These are phyloP conservation scores for Drosophila parthenogenetica DNA, from an alignment of 2,888 invertebrate species.

Conservation along the genomic window DNA sequence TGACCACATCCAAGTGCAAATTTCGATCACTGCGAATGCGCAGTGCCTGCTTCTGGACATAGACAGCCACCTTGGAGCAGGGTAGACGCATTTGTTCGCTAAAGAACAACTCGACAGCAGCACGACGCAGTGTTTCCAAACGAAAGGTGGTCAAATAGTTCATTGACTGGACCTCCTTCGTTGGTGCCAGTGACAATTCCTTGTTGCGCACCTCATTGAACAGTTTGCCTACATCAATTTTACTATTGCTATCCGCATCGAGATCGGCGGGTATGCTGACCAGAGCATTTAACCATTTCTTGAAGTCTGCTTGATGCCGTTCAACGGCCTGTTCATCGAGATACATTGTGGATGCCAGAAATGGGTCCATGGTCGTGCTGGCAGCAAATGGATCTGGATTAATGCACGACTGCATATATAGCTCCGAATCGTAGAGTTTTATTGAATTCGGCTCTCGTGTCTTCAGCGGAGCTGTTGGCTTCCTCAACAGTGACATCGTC, in stretches of 20 bases:
- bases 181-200: slow-evolving; percentile 89
- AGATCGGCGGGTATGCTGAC: slow-evolving; percentile 91
- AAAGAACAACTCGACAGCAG: slow-evolving; percentile 88
- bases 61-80: slow-evolving; percentile 88
- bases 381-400: slow-evolving; percentile 86
- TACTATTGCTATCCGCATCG: slow-evolving; percentile 87
- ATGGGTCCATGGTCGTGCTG: slow-evolving; percentile 88
- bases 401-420: slow-evolving; percentile 84
- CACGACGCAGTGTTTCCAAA: slow-evolving; percentile 88
- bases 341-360: slow-evolving; percentile 88
- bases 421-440: slow-evolving; percentile 83
- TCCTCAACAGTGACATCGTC: slow-evolving; percentile 75
- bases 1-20: slow-evolving; percentile 92
- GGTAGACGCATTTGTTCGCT: slow-evolving; percentile 88
- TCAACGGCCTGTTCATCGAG: slow-evolving; percentile 89
- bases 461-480: slow-evolving; percentile 78
- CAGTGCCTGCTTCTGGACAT: slow-evolving; percentile 91
- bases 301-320: slow-evolving; percentile 89
- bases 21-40: slow-evolving; percentile 91
- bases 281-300: slow-evolving; percentile 92
- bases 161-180: slow-evolving; percentile 89
- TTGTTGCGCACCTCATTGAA: slow-evolving; percentile 91
- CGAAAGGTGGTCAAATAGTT: slow-evolving; percentile 89
- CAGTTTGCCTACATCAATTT: slow-evolving; percentile 90
- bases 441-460: slow-evolving; percentile 61